Conservation (phyloP, 2,888 invertebrate genomes). For the Strigamia crassipes region DNA sequence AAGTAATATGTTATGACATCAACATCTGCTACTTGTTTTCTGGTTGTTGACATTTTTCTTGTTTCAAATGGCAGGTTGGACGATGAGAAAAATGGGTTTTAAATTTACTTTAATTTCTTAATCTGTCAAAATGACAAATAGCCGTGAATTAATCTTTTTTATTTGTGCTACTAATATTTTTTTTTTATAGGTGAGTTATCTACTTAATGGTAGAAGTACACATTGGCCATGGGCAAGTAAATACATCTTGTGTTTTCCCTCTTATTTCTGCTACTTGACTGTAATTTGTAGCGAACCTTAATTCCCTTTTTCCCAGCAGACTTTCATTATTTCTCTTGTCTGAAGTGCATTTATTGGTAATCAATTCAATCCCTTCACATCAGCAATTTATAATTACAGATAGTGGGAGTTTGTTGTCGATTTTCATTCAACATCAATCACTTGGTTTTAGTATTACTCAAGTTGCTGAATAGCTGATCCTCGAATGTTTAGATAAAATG, state of each 20-base stretch:
- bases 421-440: not conserved
- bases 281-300: no score
- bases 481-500: no score
- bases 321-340: not conserved
- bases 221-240: not conserved
- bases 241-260: not conserved
- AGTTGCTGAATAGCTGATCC: no score
- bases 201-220: not conserved
- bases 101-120: conserved; percentile 37
- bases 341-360: not conserved
- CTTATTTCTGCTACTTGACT: no score
- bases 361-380: not conserved
- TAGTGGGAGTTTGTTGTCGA: not conserved
- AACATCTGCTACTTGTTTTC: conserved; percentile 24
- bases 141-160: conserved; percentile 4
- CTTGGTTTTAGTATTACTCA: not conserved
- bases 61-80: not conserved
- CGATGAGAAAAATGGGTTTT: conserved; percentile 11
- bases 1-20: conserved; percentile 1
- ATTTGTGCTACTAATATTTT: not conserved
- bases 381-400: not conserved
- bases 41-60: conserved; percentile 22
- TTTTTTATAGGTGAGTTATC: not conserved
- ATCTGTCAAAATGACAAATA: conserved; percentile 34
- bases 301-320: not conserved